Evolutionary conservation across 2,113 vertebrate species (phyloP).

Genomic region (Pterocles burchelli): DNA sequence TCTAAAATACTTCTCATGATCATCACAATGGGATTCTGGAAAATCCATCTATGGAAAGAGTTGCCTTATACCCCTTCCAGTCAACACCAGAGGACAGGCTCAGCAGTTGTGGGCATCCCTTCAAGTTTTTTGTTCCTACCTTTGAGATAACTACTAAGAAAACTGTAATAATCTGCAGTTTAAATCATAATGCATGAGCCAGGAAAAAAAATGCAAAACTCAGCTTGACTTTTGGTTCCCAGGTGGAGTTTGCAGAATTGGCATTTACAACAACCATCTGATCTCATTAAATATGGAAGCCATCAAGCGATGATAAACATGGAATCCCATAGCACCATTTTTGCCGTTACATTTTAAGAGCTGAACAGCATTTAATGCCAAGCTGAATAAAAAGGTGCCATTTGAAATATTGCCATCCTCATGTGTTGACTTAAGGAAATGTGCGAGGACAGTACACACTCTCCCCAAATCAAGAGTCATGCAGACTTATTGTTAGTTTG

Average conservation of each 20-base stretch:
- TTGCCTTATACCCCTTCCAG: neutral
- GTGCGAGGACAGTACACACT: too few relatives aligned
- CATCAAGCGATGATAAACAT: neutral
- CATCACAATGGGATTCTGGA: neutral
- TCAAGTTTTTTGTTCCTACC: neutral
- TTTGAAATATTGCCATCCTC: neutral
- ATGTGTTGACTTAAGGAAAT: neutral
- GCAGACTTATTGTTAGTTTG: neutral
- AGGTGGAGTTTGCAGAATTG: neutral
- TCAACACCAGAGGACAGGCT: neutral
- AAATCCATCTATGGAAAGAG: neutral
- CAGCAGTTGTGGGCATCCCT: neutral
- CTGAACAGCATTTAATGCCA: neutral
- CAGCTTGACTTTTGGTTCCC: neutral
- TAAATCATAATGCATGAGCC: neutral
- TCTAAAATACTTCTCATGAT: neutral
- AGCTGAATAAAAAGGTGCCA: neutral
- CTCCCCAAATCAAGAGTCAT: neutral
- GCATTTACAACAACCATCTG: neutral
- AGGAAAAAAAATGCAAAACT: neutral
- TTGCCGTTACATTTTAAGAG: neutral
- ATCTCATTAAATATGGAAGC: constrained; percentile 4
- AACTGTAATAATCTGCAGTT: neutral
- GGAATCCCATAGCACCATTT: neutral
- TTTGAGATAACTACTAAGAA: neutral